Percentiles rank a stretch among this genome's conserved stretches.
These are phyloP conservation scores for Melitaea cinxia DNA, from an alignment of 1,140 invertebrate species.

Conservation along the genomic window DNA sequence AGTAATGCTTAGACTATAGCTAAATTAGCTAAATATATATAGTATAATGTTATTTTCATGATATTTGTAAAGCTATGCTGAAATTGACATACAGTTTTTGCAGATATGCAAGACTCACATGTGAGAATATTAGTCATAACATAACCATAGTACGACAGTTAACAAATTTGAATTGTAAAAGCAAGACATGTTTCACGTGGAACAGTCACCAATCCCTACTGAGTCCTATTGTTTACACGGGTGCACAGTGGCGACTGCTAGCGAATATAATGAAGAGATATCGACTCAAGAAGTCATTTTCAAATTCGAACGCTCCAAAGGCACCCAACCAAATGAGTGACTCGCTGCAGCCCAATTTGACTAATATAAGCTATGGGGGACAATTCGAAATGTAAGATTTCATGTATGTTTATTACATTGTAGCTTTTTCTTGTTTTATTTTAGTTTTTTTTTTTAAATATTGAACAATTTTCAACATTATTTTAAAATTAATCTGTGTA, in stretches of 20 bases:
- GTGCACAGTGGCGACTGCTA: conserved; percentile 43
- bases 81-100: conserved; percentile 74
- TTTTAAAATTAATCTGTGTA: too few relatives aligned
- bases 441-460: background rate
- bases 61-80: conserved; percentile 70
- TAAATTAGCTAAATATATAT: conserved; percentile 32
- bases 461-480: too few relatives aligned
- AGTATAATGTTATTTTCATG: conserved; percentile 52
- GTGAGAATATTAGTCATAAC: conserved; percentile 55
- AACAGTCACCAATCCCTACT: conserved; percentile 38
- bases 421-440: background rate
- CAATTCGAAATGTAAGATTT: conserved; percentile 60
- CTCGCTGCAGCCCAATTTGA: conserved; percentile 49
- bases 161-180: conserved; percentile 51
- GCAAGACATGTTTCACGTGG: conserved; percentile 55
- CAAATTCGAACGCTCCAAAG: conserved; percentile 45
- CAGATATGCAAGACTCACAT: conserved; percentile 69
- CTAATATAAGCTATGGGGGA: conserved; percentile 54
- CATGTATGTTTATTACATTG: conserved; percentile 2
- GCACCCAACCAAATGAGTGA: conserved; percentile 63
- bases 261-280: conserved; percentile 53
- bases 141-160: conserved; percentile 51
- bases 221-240: conserved; percentile 37
- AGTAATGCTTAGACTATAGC: conserved; percentile 36
- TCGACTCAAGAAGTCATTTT: conserved; percentile 46